These are phyloP conservation scores for Ia io DNA, from an alignment of 2,113 vertebrate species.

Conservation along the genomic window DNA sequence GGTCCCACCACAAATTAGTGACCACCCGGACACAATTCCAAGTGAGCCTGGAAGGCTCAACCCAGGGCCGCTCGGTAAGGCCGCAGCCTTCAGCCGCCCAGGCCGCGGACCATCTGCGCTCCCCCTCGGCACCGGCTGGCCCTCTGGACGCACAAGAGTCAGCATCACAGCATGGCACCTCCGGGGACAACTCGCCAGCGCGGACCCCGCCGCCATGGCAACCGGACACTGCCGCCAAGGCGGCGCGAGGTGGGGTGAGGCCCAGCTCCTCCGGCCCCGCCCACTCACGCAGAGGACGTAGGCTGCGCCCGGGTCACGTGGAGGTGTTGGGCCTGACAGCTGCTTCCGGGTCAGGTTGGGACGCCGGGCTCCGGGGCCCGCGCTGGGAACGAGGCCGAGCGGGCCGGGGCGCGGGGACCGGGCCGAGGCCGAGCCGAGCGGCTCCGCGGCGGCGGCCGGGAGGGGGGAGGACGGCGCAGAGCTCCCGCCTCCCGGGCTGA, in stretches of 20 bases:
- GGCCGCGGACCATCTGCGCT: too few relatives aligned
- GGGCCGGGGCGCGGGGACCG: conserved; percentile 7
- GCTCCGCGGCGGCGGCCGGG: conserved; percentile 46
- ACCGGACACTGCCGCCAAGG: conserved; percentile 25
- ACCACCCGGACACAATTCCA: not conserved
- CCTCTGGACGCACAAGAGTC: too few relatives aligned
- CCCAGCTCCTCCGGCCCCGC: not conserved
- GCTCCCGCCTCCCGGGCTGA: conserved; percentile 71
- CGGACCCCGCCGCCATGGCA: too few relatives aligned
- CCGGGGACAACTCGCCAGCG: too few relatives aligned
- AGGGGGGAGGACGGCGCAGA: conserved; percentile 61
- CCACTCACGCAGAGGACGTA: conserved; percentile 68
- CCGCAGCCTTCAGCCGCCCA: not conserved
- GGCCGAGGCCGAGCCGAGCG: conserved; percentile 48
- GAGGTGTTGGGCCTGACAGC: conserved; percentile 67
- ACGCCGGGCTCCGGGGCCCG: conserved; percentile 72
- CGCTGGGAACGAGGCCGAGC: not conserved
- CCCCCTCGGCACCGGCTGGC: too few relatives aligned
- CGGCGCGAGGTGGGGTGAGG: conserved; percentile 35
- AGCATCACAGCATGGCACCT: too few relatives aligned
- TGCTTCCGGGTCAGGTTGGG: conserved; percentile 85
- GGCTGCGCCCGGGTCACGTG: conserved; percentile 76
- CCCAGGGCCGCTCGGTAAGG: rapidly evolving
- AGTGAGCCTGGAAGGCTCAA: not conserved
- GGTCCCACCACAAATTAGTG: not conserved